phyloP scores from a whole-genome alignment of 2,888 invertebrate genomes.

The Aleiodes alternator region DNA sequence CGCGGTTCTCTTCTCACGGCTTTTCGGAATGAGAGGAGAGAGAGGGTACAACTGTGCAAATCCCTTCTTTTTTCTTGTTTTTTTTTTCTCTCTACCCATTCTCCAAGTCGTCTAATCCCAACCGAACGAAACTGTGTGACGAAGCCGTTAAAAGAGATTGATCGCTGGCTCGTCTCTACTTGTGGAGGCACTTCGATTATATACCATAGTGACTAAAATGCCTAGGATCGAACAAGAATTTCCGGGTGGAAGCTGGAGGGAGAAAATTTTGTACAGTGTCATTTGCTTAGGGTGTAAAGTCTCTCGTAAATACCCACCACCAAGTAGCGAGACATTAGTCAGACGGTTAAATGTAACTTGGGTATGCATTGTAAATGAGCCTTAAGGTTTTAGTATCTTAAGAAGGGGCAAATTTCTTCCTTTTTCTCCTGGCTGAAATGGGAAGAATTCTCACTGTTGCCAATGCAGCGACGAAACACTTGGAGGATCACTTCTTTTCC shows the following conservation, averaged over 20 bases:
- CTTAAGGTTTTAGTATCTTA: not conserved
- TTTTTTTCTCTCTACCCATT: slow-evolving; percentile 43
- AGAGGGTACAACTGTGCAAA: slow-evolving; percentile 52
- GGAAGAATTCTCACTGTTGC: too few species aligned
- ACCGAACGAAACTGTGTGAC: slow-evolving; percentile 60
- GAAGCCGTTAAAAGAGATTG: slow-evolving; percentile 68
- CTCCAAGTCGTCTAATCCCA: slow-evolving; percentile 59
- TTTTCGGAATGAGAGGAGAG: slow-evolving; percentile 44
- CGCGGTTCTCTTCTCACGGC: slow-evolving; percentile 60
- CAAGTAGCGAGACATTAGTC: slow-evolving; percentile 64
- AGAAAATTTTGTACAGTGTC: slow-evolving; percentile 45
- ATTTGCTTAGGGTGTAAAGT: slow-evolving; percentile 45
- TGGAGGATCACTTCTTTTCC: not conserved
- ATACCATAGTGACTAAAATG: slow-evolving; percentile 10
- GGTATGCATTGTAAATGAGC: slow-evolving; percentile 27
- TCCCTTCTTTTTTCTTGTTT: slow-evolving; percentile 56
- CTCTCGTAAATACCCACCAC: slow-evolving; percentile 57
- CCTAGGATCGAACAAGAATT: slow-evolving; percentile 34
- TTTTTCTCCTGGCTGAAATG: not conserved
- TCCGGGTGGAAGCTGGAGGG: not conserved
- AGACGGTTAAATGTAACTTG: slow-evolving; percentile 65
- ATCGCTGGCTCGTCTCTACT: slow-evolving; percentile 57
- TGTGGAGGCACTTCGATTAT: slow-evolving; percentile 15
- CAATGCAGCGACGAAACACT: slow-evolving; percentile 3
- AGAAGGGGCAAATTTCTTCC: not conserved